Base-by-base conservation (phyloP, 2,888 invertebrate genomes). In the Cheilosia grossa region DNA sequence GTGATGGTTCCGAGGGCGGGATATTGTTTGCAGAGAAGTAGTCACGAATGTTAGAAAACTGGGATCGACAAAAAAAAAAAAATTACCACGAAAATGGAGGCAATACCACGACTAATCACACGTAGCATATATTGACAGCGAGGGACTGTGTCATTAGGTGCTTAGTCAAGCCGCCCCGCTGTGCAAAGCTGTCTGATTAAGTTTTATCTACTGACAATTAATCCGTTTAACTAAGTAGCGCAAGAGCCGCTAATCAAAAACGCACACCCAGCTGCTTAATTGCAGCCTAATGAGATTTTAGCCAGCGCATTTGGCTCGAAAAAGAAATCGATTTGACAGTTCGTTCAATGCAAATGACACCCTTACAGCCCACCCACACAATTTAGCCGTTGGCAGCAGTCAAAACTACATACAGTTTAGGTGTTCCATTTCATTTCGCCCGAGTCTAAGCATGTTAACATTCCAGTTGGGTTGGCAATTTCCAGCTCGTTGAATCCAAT, bases 401-500 rank as follows among this genome's bases (percentile, higher is more conserved):
- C 49, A 19, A 19, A 51, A 37, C 4, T 19, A 15, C 59, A 49
- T 54, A 13, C 44, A 27, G 69, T 47, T 74, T 44, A 44, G 37
- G 37, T 37, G 53, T 70, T 59, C 79, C 56, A 33, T 64, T 82
- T 79, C 54, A 75, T 79, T 69, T 79, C 53, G 54, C 27, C 61
- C 66, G 44, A 30, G 47, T 70, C 75, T 85, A 72, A 77, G 75
- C 85, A 85, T 85, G 81, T 85, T 85, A 72, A 72, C 61, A 81
- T 85, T 85, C 85, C 81, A 81, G 81, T 81, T 81, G 70, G 75
- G 85, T 85, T 81, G 81, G 81, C 85, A 72, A 85, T 85, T 85
- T 85, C 85, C 85, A 85, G 85, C 85, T 85, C 85, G 85, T 61
- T 85, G 85, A 85, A 85, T 85, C 85, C 85, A 85, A 85, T 85